A percentile compares a stretch with the other conserved stretches of the same genome.
These are phyloP conservation scores for Zalophus californianus DNA, from an alignment of 2,797 vertebrate species.

Conservation along the genomic window DNA sequence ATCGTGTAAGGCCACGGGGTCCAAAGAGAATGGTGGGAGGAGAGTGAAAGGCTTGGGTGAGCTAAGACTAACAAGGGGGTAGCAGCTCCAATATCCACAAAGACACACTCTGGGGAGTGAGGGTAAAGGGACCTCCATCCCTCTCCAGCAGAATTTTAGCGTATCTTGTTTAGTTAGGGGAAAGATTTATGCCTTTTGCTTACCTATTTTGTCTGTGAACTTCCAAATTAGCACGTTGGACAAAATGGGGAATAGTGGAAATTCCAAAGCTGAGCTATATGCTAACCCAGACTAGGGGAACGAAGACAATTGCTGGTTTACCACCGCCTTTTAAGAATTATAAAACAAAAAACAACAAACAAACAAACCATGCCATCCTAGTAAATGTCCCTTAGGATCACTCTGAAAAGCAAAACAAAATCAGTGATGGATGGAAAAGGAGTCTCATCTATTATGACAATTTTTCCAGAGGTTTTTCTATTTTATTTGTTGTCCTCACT, in stretches of 20 bases:
- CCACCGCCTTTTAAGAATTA: not conserved
- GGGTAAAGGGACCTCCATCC: not conserved
- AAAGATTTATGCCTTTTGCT: not conserved
- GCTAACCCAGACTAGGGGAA: not conserved
- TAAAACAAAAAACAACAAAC: not conserved
- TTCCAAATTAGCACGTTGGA: not conserved
- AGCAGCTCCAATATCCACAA: not conserved
- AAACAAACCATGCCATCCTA: not conserved
- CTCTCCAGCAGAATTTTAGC: not conserved
- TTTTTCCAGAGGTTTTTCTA: not conserved
- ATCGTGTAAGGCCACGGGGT: not conserved
- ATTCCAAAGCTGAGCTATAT: not conserved
- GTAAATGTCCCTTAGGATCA: not conserved
- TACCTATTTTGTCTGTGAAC: not conserved
- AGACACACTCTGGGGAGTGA: not conserved
- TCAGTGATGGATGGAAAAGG: not conserved
- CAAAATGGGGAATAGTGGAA: not conserved
- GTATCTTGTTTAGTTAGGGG: not conserved
- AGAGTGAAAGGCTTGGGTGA: not conserved
- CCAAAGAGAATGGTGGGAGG: not conserved
- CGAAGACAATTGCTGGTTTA: not conserved
- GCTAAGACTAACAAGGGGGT: not conserved
- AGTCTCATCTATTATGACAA: not conserved
- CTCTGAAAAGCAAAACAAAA: constrained; percentile 36
- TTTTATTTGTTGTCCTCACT: not conserved